Percentiles rank a stretch among this genome's conserved stretches.
Evolutionary conservation across 2,113 vertebrate species (phyloP).

Genomic region (Anhinga anhinga): DNA sequence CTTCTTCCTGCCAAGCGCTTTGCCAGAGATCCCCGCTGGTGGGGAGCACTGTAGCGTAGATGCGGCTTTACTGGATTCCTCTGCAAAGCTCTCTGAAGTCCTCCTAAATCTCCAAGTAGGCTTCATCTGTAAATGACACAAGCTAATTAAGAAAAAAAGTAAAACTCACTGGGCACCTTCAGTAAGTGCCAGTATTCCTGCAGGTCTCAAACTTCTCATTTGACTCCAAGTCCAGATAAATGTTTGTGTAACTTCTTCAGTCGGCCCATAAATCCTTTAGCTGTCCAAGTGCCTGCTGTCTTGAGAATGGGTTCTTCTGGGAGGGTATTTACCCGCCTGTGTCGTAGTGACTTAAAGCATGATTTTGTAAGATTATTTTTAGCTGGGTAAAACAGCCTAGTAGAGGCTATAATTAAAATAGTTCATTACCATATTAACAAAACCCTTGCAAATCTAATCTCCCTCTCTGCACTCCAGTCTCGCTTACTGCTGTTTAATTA

Average conservation of each 20-base stretch:
- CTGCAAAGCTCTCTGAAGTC: not conserved
- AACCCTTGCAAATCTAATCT: constrained; percentile 22
- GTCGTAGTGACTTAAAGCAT: not conserved
- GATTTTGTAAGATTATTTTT: constrained; percentile 51
- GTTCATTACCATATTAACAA: constrained; percentile 65
- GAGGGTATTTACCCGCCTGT: not conserved
- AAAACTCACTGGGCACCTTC: not conserved
- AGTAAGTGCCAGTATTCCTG: not conserved
- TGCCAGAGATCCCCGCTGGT: not conserved
- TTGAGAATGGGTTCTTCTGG: not conserved
- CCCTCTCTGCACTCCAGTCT: not conserved
- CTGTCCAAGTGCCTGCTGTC: not conserved
- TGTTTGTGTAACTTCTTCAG: not conserved
- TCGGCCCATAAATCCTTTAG: not conserved
- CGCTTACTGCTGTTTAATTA: not conserved
- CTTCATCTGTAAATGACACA: not conserved
- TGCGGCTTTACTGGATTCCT: not conserved
- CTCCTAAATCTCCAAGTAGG: not conserved
- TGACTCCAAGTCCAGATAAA: not conserved
- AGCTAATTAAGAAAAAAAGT: not conserved
- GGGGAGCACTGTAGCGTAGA: not conserved
- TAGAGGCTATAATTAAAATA: constrained; percentile 62
- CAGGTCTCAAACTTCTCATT: not conserved
- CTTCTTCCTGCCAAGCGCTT: constrained; percentile 32
- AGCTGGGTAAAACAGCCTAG: constrained; percentile 32